Evolutionary conservation across 2,113 vertebrate species (phyloP), one percentile per base, ranked within the genome.

Genomic region (Peromyscus maniculatus): DNA sequence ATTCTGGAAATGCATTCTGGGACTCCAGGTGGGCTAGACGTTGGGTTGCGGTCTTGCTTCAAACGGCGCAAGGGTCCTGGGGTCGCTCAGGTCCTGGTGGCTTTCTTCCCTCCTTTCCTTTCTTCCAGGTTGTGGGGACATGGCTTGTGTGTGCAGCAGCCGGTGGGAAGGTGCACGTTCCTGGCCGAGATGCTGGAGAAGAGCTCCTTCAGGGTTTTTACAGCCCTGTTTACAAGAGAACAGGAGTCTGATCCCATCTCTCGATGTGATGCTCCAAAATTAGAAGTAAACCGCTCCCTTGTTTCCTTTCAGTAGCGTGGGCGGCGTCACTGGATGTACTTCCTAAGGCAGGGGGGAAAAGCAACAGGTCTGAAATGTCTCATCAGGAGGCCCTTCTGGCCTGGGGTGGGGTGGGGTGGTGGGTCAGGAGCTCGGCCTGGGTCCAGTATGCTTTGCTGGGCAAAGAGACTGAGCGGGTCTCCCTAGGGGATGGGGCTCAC

Each of bases 401-500:
- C 13, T 11, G 80, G 10, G 24, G n/a, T 43, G 13, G 82, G n/a
- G 24, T 43, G n/a, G 82, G n/a, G 26, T 28, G 26, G 57, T 17
- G 5, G 87, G 24, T 7, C 0, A 5, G 16, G 79, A 2, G 55
- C 26, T 72, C 43, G 43, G 75, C 39, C 1, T 75, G 91, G 52
- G 8, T 13, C 36, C 21, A 2, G 8, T 3, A 15, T 8, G 55
- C 57, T 69, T 52, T 66, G 71, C 36, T 21, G 75, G 39, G 31
- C 52, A 46, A 3, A 15, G 2, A 13, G 36, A 16, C 64, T 75
- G 92, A 67, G 67, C 21, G 21, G 66, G 79, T 43, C 16, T 36
- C 0, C 0, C 28, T 9, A 46, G n/a, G 12, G 24, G 24, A 4
- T 19, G 33, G 39, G 15, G 11, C 19, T 1, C 3, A 3, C 12